phyloP scores from a whole-genome alignment of 1,140 invertebrate genomes.

The Orchestia grillus region DNA sequence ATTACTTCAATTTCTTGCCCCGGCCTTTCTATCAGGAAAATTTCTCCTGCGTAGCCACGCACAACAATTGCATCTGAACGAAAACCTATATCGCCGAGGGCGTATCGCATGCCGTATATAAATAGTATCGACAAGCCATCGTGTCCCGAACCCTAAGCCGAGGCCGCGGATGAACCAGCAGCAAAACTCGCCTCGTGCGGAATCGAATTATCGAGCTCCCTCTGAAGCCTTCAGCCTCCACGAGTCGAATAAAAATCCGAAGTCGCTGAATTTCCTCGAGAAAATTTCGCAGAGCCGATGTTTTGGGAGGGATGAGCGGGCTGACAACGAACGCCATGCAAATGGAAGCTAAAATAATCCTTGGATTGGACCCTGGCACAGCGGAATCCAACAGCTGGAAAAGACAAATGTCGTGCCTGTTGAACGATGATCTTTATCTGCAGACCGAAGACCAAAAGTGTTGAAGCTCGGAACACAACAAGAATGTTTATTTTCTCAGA shows the following conservation, averaged over 20 bases:
- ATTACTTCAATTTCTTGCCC: neutral
- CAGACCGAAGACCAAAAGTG: neutral
- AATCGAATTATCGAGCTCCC: constrained; percentile 44
- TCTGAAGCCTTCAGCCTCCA: neutral
- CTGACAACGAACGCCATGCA: constrained; percentile 26
- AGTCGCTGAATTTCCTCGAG: neutral
- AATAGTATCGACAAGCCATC: constrained; percentile 48
- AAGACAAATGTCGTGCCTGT: neutral
- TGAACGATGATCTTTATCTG: constrained; percentile 7
- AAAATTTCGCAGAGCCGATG: neutral
- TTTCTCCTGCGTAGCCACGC: neutral
- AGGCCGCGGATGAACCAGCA: constrained; percentile 24
- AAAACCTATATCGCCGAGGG: constrained; percentile 15
- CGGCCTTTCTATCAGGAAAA: neutral
- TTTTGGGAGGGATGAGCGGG: neutral
- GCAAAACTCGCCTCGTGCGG: constrained; percentile 20
- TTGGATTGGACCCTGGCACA: neutral
- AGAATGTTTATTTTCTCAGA: neutral
- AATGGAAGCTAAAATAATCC: constrained; percentile 33
- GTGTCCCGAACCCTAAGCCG: neutral
- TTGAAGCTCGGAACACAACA: neutral
- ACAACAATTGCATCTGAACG: constrained; percentile 49
- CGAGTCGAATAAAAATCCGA: neutral
- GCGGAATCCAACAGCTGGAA: neutral
- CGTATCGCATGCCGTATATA: constrained; percentile 52